Evolutionary conservation across 2,113 vertebrate genomes (phyloP), one percentile per base, ranked within the genome.

Genomic region (Rhinoderma darwinii): DNA sequence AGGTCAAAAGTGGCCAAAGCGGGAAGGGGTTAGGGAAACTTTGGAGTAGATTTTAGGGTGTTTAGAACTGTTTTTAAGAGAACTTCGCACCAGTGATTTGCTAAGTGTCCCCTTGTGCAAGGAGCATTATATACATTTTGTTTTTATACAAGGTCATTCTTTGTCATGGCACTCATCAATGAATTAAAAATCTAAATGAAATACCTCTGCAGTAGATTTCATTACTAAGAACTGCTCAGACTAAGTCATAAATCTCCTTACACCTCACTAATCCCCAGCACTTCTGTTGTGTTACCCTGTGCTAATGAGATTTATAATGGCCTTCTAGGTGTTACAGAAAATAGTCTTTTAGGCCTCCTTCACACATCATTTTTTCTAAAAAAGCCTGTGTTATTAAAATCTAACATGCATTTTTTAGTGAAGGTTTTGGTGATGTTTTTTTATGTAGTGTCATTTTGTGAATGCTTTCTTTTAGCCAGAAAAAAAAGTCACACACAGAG

Each of bases 241-340:
- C 50, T 80, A 32, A 84, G 72, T 70, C 61, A 59, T 37, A 81
- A 81, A 86, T 86, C 76, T 73, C n/a, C 63, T 86, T 86, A 86
- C 66, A 80, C 61, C 37, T 68, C 63, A 37, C 84, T 81, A 81
- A 86, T 86, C 84, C 56, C 27, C 83, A 17, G 77, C 35, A 30
- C 77, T 86, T 68, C 84, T 81, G 84, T 27, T 54, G 77, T 25
- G 35, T 17, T 10, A 25, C 76, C 73, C 30, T 41, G 56, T 56
- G 61, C 77, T 81, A 86, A 86, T 73, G 43, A 59, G 76, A 86
- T 72, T 86, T 72, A 73, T 41, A 44, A 35, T 32, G n/a, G 25
- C 20, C 25, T 70, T 51, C 44, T 15, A 66, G 61, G 76, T 54
- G 76, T 80, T 80, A 22, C 20, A 30, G 54, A 41, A 39, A 56